Evolutionary conservation across 2,888 invertebrate species (phyloP).

Genomic region (Habrosyne pyritoides): DNA sequence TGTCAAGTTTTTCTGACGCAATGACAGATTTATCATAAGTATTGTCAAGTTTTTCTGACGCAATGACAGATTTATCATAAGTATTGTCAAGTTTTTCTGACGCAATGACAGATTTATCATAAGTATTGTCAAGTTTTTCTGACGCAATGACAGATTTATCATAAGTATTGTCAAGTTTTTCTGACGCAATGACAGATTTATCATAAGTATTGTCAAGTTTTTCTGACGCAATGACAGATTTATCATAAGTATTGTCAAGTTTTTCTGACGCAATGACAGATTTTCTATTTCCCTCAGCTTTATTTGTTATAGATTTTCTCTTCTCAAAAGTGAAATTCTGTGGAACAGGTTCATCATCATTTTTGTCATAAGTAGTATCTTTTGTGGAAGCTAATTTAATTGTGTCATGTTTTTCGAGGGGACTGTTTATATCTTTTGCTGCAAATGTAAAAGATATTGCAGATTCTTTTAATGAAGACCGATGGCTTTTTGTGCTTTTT

Average conservation of each 20-base stretch:
- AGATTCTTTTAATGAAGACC: background rate
- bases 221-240: too few species aligned
- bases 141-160: too few species aligned
- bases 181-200: too few species aligned
- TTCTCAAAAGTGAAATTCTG: constrained; percentile 18
- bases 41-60: too few species aligned
- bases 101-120: too few species aligned
- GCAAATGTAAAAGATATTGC: background rate
- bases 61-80: too few species aligned
- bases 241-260: too few species aligned
- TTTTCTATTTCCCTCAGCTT: background rate
- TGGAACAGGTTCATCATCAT: background rate
- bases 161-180: too few species aligned
- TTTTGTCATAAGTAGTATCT: constrained; percentile 22
- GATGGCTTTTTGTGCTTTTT: background rate
- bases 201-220: too few species aligned
- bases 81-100: too few species aligned
- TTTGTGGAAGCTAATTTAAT: background rate
- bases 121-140: too few species aligned
- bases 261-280: too few species aligned
- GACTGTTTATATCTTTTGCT: background rate
- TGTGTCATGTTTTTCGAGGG: background rate
- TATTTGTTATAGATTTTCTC: background rate
- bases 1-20: background rate
- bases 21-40: background rate